Base-by-base conservation (phyloP, 2,797 vertebrate genomes). In the Gila robusta region DNA sequence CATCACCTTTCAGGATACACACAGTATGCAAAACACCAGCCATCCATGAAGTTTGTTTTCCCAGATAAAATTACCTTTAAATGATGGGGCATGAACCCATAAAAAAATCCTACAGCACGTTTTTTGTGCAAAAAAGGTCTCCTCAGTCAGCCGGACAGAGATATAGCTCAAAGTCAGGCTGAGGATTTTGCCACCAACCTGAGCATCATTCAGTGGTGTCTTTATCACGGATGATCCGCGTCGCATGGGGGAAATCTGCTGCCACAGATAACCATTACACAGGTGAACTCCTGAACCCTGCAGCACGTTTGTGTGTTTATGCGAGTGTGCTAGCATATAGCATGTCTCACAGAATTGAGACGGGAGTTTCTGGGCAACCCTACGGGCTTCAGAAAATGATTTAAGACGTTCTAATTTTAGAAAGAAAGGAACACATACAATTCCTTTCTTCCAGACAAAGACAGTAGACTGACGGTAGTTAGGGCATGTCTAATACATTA, bases 201-300 rank as follows among this genome's bases (percentile, higher is more conserved):
- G 62, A 37, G 85, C 80, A 83, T 89, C 74, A 59, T 67, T 82
- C 84, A 84, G 71, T 26, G 19, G 21, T 37, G 79, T 67, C 62
- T 87, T 54, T 49, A 76, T 21, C 35, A 74, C 1, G 37, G 67
- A 88, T 84, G 77, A 84, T 85, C 82, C 26, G 39, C 83, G 21
- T 84, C 79, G 26, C 54, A 80, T 44, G 84, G 52, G 64, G 62
- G 37, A 41, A 74, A 52, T 44, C 78, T 73, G 84, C 39, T 41
- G 23, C 52, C 10, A 23, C 44, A 54, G 44, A 85, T 83, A 81
- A 72, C 83, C 62, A 67, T 67, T 74, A 64, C 26, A 37, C 66
- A 78, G 66, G 41, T 77, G 78, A 85, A 88, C 83, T 49, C 3
- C 64, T 88, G 83, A 88, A 85, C 79, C 73, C 41, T 39, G 19